phyloP scores from a whole-genome alignment of 2,888 invertebrate species.

The Eremobia ochroleuca region DNA sequence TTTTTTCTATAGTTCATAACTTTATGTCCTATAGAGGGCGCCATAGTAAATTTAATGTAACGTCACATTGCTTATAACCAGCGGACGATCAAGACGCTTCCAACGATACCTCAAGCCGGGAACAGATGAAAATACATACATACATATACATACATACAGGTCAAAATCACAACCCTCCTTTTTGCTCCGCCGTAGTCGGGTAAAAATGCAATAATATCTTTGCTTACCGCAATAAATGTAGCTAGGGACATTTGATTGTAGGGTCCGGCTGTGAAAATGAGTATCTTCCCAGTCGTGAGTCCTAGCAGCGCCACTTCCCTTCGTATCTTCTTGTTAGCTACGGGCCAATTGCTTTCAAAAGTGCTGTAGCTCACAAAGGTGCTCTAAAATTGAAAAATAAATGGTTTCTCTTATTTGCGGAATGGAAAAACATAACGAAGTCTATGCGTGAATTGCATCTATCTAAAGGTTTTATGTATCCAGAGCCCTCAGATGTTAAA shows the following conservation, averaged over 20 bases:
- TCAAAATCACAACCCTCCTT: not conserved
- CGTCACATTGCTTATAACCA: too few relatives aligned
- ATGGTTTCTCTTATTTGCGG: not conserved
- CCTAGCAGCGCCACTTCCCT: conserved; percentile 75
- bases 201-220: not conserved
- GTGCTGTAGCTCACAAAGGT: conserved; percentile 75
- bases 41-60: too few relatives aligned
- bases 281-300: conserved; percentile 70
- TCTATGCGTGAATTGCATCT: not conserved
- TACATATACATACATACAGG: not conserved
- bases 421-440: not conserved
- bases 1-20: too few relatives aligned
- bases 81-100: too few relatives aligned
- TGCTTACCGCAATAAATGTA: conserved; percentile 79
- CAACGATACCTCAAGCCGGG: not conserved
- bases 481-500: too few relatives aligned
- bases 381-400: conserved; percentile 74
- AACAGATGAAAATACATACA: not conserved
- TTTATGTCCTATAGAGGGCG: too few relatives aligned
- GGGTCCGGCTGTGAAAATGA: conserved; percentile 81
- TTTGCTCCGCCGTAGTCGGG: not conserved
- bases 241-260: conserved; percentile 81
- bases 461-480: not conserved
- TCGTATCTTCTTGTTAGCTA: conserved; percentile 63
- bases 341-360: conserved; percentile 79